Conservation (phyloP, 2,113 vertebrate species). For the Phasianus colchicus region DNA sequence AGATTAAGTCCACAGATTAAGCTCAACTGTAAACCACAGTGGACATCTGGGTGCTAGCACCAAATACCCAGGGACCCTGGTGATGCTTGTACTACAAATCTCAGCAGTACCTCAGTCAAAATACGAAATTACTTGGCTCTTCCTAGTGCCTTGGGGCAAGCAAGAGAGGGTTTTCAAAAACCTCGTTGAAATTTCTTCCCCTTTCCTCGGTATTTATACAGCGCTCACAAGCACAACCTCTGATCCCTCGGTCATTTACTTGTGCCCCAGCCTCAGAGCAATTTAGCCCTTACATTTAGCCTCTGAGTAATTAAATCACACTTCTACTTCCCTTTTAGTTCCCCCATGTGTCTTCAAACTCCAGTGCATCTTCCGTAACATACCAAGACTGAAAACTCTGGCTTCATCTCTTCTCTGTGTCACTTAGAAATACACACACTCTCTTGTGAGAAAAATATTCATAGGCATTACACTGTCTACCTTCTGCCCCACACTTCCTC, state of each 20-base stretch:
- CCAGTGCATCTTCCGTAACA: not conserved
- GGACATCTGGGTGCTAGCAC: accelerated
- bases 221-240: not conserved
- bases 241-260: not conserved
- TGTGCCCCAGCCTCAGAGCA: not conserved
- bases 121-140: not conserved
- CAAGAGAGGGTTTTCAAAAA: not conserved
- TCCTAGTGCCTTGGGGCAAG: accelerated
- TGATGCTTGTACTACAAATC: not conserved
- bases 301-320: slow-evolving; percentile 12
- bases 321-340: not conserved
- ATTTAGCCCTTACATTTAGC: not conserved
- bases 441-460: not conserved
- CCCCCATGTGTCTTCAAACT: not conserved
- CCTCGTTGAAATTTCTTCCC: not conserved
- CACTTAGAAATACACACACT: not conserved
- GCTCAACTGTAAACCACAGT: not conserved
- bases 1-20: not conserved
- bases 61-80: not conserved
- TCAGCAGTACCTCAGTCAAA: not conserved
- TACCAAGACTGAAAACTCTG: not conserved
- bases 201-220: not conserved
- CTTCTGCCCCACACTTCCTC: not conserved
- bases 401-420: not conserved
- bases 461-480: not conserved